Conservation (phyloP, 1,140 invertebrate genomes). For the Amphibalanus amphitrite region DNA sequence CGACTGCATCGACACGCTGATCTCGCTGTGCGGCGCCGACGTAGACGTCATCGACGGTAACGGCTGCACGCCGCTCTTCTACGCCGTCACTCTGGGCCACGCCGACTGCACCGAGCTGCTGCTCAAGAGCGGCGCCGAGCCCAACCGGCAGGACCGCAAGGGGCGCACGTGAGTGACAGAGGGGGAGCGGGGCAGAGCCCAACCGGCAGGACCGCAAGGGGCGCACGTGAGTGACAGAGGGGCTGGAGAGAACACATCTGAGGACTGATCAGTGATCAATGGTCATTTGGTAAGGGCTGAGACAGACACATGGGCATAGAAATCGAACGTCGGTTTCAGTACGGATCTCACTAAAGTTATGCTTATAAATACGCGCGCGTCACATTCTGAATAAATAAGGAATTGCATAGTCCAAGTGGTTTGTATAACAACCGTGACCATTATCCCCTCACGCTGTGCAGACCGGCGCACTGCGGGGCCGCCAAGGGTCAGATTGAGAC, state of each 20-base stretch:
- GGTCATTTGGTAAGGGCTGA: too few relatives aligned
- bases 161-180: conserved; percentile 55
- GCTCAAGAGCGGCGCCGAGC: conserved; percentile 68
- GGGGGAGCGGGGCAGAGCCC: too few relatives aligned
- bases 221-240: conserved; percentile 42
- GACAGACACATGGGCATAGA: too few relatives aligned
- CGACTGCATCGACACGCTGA: conserved; percentile 73
- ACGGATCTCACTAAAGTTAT: too few relatives aligned
- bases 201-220: conserved; percentile 84
- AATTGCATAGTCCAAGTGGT: conserved; percentile 73
- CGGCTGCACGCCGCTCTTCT: conserved; percentile 88
- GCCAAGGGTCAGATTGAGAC: conserved; percentile 86
- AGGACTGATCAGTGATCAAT: conserved; percentile 15
- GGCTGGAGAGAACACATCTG: too few relatives aligned
- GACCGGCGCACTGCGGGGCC: conserved; percentile 69
- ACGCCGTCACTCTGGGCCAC: conserved; percentile 87
- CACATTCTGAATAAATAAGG: conserved; percentile 56
- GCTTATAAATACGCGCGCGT: too few relatives aligned
- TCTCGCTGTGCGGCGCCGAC: conserved; percentile 70
- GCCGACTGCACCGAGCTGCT: conserved; percentile 80
- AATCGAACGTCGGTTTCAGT: too few relatives aligned
- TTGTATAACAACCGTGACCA: too few relatives aligned
- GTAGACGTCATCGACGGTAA: conserved; percentile 68
- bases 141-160: conserved; percentile 78
- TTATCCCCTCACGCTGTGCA: too few relatives aligned